Base-by-base conservation (phyloP, 2,888 invertebrate species). In the Drosophila melanocephala region DNA sequence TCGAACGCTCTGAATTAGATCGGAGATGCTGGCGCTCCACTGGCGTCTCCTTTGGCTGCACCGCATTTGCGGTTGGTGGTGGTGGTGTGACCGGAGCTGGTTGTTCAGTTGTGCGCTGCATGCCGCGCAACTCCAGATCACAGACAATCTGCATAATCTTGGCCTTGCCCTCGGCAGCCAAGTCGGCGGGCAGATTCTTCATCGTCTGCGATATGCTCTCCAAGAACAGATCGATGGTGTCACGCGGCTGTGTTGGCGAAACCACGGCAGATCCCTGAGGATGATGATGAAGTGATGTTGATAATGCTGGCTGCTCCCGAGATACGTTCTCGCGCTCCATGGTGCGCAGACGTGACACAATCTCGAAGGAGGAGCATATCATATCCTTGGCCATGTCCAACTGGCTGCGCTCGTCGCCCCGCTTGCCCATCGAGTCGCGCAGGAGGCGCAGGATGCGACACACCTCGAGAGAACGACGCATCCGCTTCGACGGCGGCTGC, bases 101-200 rank as follows among this genome's bases (percentile, higher is more conserved):
- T 22, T 22, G 47, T 16, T 22, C 47, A 47, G 47, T 22, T 22
- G 4, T 42, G 9, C 91, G 83, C 28, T 79, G 82, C 63, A 91
- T 66, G 9, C 81, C 83, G 5, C 91, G 87, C 19, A 92, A 39
- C 64, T 92, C 92, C n/a, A 92, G 60, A 33, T 90, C 86, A 50
- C 87, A 90, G 0, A 92, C 90, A 2, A 91, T 74, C 73, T 91
- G 90, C 93, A 92, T 92, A 2, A 92, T 87, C 30, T 90, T 90
- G 3, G 91, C 69, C 63, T 91, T 91, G 2, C 91, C 92, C 58
- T 92, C 93, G 22, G 92, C 90, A 3, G 87, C 92, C 33, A 92
- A 72, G 64, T 92, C 92, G 0, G 73, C 35, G 0, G 92, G 92
- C 62, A 92, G 74, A 1, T 62, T 67, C 37, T 92, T 92, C 73